A percentile compares a stretch with the other conserved stretches of the same genome.
These are phyloP conservation scores for Muscina levida DNA, from an alignment of 2,888 invertebrate species.

Conservation along the genomic window DNA sequence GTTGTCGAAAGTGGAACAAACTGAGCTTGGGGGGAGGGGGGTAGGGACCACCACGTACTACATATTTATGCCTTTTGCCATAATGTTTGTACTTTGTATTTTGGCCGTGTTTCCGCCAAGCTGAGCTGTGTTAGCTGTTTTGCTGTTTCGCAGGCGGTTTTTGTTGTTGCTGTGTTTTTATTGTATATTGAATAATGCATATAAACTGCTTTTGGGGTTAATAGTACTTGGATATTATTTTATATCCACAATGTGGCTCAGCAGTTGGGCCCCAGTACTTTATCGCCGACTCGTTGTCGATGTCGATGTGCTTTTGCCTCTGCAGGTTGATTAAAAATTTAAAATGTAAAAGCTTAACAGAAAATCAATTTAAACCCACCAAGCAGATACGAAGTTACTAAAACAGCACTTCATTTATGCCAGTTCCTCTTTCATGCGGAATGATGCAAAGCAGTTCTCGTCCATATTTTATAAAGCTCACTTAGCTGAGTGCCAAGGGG, in stretches of 20 bases:
- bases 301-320: constrained; percentile 29
- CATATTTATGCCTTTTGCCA: constrained; percentile 10
- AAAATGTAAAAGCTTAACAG: constrained; percentile 46
- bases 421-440: constrained; percentile 4
- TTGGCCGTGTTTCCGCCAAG: background rate
- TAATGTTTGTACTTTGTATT: constrained; percentile 36
- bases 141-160: constrained; percentile 30
- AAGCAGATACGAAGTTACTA: background rate
- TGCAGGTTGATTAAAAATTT: constrained; percentile 61
- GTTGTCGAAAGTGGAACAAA: background rate
- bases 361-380: constrained; percentile 34
- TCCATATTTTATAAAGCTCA: background rate
- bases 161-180: background rate
- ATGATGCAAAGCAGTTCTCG: constrained; percentile 10
- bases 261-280: constrained; percentile 39
- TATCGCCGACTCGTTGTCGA: background rate
- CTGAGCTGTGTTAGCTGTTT: constrained; percentile 25
- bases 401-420: background rate
- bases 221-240: constrained; percentile 62
- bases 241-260: constrained; percentile 21
- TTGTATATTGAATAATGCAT: constrained; percentile 60
- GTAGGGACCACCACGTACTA: background rate
- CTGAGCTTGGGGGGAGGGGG: background rate
- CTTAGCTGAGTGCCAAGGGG: background rate
- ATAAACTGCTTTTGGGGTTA: constrained; percentile 62